Evolutionary conservation across 2,113 vertebrate species (phyloP).

Genomic region (Phaethon lepturus): DNA sequence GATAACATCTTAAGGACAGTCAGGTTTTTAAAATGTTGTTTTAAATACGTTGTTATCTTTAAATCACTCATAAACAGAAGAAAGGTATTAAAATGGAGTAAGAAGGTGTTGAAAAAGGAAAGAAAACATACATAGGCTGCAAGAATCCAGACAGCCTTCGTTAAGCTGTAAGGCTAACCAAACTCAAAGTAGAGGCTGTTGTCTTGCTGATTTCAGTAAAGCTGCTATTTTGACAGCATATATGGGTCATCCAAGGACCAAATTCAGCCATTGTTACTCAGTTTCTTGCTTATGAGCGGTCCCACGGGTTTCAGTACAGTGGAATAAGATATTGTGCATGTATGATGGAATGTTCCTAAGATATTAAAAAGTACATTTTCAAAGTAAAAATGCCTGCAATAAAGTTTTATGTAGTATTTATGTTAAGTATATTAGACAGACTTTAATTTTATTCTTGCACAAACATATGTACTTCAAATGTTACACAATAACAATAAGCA

Average conservation of each 20-base stretch:
- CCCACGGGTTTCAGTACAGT: neutral
- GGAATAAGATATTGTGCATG: neutral
- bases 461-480: neutral
- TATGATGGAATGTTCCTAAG: neutral
- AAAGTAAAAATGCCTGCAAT: neutral
- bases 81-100: neutral
- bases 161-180: neutral
- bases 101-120: neutral
- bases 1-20: neutral
- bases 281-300: neutral
- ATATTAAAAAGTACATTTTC: neutral
- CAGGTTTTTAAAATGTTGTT: neutral
- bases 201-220: neutral
- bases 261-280: neutral
- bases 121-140: neutral
- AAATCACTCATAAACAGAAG: neutral
- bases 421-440: neutral
- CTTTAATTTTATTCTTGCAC: neutral
- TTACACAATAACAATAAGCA: neutral
- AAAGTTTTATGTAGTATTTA: neutral
- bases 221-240: fast-evolving
- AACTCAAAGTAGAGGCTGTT: neutral
- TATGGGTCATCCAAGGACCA: neutral
- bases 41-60: neutral
- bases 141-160: neutral